Evolutionary conservation across 2,888 invertebrate species (phyloP).

Genomic region (Caenorhabditis sinica): DNA sequence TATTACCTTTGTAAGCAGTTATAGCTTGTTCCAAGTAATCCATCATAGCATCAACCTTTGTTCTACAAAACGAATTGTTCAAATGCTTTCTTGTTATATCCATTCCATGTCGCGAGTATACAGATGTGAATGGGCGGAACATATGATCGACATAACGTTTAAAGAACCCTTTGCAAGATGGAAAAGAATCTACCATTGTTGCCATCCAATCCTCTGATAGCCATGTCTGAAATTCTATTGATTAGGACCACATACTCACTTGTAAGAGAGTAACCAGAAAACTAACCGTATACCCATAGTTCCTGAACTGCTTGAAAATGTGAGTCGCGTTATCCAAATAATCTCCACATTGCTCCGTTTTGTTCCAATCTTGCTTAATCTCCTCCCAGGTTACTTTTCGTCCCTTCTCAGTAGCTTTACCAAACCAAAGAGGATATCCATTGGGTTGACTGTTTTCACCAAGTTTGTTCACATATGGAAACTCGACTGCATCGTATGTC

Average conservation of each 20-base stretch:
- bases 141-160: slow-evolving; percentile 65
- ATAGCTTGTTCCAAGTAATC: slow-evolving; percentile 67
- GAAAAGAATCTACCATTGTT: slow-evolving; percentile 63
- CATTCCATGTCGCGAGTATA: not conserved
- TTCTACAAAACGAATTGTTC: slow-evolving; percentile 38
- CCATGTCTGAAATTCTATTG: not conserved
- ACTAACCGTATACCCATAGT: slow-evolving; percentile 53
- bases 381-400: slow-evolving; percentile 2
- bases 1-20: slow-evolving; percentile 62
- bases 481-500: slow-evolving; percentile 52
- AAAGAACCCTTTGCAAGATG: slow-evolving; percentile 71
- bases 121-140: slow-evolving; percentile 56
- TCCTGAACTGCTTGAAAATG: slow-evolving; percentile 51
- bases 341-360: slow-evolving; percentile 26
- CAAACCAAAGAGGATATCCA: slow-evolving; percentile 66
- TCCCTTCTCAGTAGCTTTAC: slow-evolving; percentile 23
- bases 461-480: slow-evolving; percentile 72
- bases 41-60: slow-evolving; percentile 44
- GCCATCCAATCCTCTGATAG: slow-evolving; percentile 54
- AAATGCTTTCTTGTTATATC: slow-evolving; percentile 26
- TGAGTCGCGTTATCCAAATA: slow-evolving; percentile 48
- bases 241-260: not conserved
- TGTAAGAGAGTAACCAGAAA: not conserved
- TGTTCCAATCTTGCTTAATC: slow-evolving; percentile 26
- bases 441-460: slow-evolving; percentile 73